Evolutionary conservation across 2,113 vertebrate species (phyloP), one percentile per base, ranked within the genome.

Genomic region (Trematomus loennbergii): DNA sequence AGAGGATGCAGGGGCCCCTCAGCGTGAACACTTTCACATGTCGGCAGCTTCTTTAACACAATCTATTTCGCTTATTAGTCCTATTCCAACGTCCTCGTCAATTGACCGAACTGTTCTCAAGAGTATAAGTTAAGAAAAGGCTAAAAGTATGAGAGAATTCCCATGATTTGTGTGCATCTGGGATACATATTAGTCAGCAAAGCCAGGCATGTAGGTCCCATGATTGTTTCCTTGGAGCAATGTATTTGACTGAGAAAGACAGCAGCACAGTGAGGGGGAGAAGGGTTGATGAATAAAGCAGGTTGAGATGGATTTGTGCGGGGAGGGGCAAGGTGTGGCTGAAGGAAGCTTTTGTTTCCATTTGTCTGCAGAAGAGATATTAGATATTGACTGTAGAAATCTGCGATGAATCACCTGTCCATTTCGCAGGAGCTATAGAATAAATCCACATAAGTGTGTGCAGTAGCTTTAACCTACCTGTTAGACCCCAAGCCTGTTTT

Each of bases 71-170:
- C 49, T 48, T 45, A 57, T 18, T 12, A 55, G 18, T 55, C 11
- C 36, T 15, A 16, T 15, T 62, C 12, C 13, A 72, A 40, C 7
- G 16, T 33, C 55, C 25, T 33, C 73, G 68, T 76, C 55, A 75
- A 29, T 4, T 29, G 29, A 29, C 3, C 29, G 3, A 29, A 75
- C 43, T 72, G 70, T 50, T 8, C 36, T 40, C 36, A 83, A 73
- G 64, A 78, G 73, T 36, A 17, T 57, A 65, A 72, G 76, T 17
- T 58, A 33, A 73, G 66, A 69, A 91, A 92, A 91, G 82, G 92
- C 25, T 91, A 91, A 94, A 95, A 87, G 93, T 85, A 94, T 88
- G 91, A 89, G 85, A 78, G 48, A 79, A 79, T 83, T 81, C 66
- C 72, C 54, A 71, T 78, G 40, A 85, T 79, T 57, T 63, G 64